Base-by-base conservation (phyloP, 1,140 invertebrate genomes). In the Saxidomus purpurata region DNA sequence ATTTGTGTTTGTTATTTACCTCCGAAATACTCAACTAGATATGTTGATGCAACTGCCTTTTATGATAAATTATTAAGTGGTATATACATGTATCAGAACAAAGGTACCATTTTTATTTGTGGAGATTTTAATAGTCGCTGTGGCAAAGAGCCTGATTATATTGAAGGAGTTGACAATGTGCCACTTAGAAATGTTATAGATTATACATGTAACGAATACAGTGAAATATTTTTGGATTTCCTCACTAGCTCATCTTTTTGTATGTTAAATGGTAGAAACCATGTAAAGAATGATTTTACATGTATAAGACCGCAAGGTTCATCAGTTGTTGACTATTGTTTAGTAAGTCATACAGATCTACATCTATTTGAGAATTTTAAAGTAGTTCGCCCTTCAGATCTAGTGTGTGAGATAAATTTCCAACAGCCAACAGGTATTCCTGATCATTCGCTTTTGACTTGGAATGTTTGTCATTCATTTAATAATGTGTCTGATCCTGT, bases 101-200 rank as follows among this genome's bases (percentile, higher is more conserved):
- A 28, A 31, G 61, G 61, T 15, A 67, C 61, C 1, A 67, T 28
- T 67, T 67, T 67, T 1, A 31, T 67, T 28, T 67, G 43, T 77
- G 84, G 84, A 11, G 84, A 86, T 76, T 86, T 86, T 61, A 86
- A 86, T 36, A 43, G 52, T 25, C 59, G 74, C 0, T 69, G 55
- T 69, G 86, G 86, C 9, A 34, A 88, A 25, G 28, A 38, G 6
- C 6, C 36, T 69, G 77, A 88, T 55, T 88, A 69, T 28, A 81
- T 88, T 71, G 40, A 34, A 22, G 86, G 86, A 6, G 77, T 88
- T 22, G 86, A 81, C 49, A 40, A 55, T 52, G n/a, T 88, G 13
- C 55, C 74, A 71, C 0, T 3, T 3, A 69, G 86, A 81, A 43
- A 80, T 49, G 34, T 80, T 8, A 55, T 88, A 49, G 86, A 88